Evolutionary conservation across 1,140 invertebrate species (phyloP), one percentile per base, ranked within the genome.

Genomic region (Uloborus diversus): DNA sequence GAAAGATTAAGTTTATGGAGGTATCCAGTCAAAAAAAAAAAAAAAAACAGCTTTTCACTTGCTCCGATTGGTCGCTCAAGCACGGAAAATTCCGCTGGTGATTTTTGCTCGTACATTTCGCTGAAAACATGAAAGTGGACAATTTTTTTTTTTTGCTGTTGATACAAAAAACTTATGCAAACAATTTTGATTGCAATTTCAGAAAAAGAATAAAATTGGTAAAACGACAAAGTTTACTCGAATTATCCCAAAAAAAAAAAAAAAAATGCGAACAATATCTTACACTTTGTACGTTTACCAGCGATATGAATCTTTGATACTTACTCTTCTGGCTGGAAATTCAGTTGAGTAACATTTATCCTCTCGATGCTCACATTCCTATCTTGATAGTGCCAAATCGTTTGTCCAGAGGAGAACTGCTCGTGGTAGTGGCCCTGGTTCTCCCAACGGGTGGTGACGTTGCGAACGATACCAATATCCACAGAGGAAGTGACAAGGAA

Each of bases 321-420:
- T 56, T 78, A 78, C 73, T 64, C 61, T 14, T 20, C 23, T 13
- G 73, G 73, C 1, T 78, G 13, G 23, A 78, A 78, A 57, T 78
- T 78, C 9, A 78, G n/a, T 37, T n/a, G 20, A 1, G 73, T 78
- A 5, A 78, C 62, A 7, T 65, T 66, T 11, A 78, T 78, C 25
- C 32, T 27, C 13, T 65, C 61, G 14, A 78, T 78, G 23, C 57
- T 56, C 17, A 66, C 73, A 32, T 78, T 78, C 3, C 61, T 37
- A 42, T 66, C 28, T 47, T 32, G 28, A 28, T 56, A 78, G 20
- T 66, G 30, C 73, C 73, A 78, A 23, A 78, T 62, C 0, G 73
- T 20, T 25, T 78, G 35, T 0, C 73, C 73, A 7, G 30, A 56
- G 7, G 25, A 51, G 25, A 27, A 66, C 0, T 37, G 47, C 3